Conservation (phyloP, 2,888 invertebrate genomes). For the Sinohyriopsis cumingii region DNA sequence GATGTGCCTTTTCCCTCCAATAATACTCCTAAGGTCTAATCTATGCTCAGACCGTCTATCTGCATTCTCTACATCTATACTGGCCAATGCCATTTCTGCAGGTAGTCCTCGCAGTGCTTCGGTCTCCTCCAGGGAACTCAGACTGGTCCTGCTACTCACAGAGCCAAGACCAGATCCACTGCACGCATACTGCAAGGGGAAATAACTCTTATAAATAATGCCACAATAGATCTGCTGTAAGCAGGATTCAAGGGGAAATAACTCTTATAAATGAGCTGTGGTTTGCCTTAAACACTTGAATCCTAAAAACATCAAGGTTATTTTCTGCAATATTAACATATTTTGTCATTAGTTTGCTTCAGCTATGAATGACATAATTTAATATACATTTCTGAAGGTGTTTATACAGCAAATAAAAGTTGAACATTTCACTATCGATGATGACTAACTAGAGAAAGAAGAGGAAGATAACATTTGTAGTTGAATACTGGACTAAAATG, state of each 20-base stretch:
- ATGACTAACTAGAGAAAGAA: too few species aligned
- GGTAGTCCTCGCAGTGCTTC: constrained; percentile 28
- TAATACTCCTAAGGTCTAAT: constrained; percentile 80
- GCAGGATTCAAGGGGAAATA: background rate
- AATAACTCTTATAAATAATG: background rate
- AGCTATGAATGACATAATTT: too few species aligned
- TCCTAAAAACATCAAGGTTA: too few species aligned
- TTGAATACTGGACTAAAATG: too few species aligned
- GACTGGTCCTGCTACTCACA: constrained; percentile 8
- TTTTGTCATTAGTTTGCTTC: too few species aligned
- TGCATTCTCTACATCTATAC: constrained; percentile 29
- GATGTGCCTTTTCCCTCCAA: constrained; percentile 79
- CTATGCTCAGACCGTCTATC: constrained; percentile 89
- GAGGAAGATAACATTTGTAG: too few species aligned
- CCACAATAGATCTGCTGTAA: background rate
- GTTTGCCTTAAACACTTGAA: too few species aligned
- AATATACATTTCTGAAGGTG: too few species aligned
- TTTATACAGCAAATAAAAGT: too few species aligned
- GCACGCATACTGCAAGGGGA: background rate
- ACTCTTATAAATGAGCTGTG: background rate
- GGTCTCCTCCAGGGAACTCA: constrained; percentile 6
- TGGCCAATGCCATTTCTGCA: constrained; percentile 22
- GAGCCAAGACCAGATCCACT: too few species aligned
- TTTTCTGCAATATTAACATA: too few species aligned
- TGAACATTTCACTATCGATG: too few species aligned